A percentile compares a stretch with the other conserved stretches of the same genome.
Evolutionary conservation across 2,888 invertebrate species (phyloP).

Genomic region (Cephus sareptanus): DNA sequence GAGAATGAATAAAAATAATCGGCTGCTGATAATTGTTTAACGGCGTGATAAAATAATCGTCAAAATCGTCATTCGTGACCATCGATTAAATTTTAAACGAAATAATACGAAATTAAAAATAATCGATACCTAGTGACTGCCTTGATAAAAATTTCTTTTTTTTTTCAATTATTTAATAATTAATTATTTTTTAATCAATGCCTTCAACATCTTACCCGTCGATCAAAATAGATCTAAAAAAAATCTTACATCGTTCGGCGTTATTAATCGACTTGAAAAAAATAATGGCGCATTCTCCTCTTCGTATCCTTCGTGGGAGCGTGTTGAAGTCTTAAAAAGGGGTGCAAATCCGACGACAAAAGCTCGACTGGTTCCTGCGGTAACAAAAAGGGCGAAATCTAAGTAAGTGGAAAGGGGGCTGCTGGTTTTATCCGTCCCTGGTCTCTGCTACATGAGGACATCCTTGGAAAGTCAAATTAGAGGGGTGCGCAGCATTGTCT

Average conservation of each 20-base stretch:
- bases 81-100: too few relatives aligned
- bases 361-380: not conserved
- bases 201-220: not conserved
- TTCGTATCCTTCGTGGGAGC: not conserved
- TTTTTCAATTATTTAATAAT: too few relatives aligned
- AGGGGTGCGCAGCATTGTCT: slow-evolving; percentile 11
- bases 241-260: not conserved
- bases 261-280: too few relatives aligned
- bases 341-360: not conserved
- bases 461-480: not conserved
- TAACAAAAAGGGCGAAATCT: not conserved
- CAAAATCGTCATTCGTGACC: not conserved
- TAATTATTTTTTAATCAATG: not conserved
- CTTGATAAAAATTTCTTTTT: too few relatives aligned
- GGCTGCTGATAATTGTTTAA: not conserved
- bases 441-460: not conserved
- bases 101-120: too few relatives aligned
- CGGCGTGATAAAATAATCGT: not conserved
- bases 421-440: not conserved
- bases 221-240: not conserved
- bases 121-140: too few relatives aligned
- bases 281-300: not conserved
- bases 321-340: not conserved
- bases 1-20: not conserved
- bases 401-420: not conserved